Evolutionary conservation across 2,797 vertebrate genomes (phyloP).

Genomic region (Poecilia wingei): DNA sequence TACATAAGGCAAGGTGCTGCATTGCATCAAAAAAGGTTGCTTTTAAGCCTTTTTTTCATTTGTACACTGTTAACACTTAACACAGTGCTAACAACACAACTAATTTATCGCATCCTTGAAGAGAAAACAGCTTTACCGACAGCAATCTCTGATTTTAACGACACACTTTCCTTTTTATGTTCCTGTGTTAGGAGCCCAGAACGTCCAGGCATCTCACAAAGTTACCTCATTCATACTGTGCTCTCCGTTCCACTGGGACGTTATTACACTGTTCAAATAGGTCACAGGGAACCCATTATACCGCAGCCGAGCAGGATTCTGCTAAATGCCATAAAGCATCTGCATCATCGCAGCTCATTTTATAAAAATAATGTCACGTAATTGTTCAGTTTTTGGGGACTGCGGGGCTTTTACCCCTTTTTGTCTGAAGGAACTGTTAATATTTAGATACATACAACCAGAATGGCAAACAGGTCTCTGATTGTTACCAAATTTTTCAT

Average conservation of each 20-base stretch:
- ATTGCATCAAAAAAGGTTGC: conserved; percentile 64
- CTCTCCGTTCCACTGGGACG: conserved; percentile 56
- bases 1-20: conserved; percentile 69
- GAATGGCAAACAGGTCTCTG: too few species aligned
- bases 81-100: background rate
- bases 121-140: conserved; percentile 4
- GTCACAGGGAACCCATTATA: conserved; percentile 53
- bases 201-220: conserved; percentile 43
- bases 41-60: conserved; percentile 21
- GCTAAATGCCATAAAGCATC: conserved; percentile 44
- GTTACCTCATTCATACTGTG: conserved; percentile 42
- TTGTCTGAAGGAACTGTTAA: background rate
- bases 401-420: background rate
- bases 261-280: conserved; percentile 72
- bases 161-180: background rate
- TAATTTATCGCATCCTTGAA: background rate
- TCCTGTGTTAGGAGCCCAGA: conserved; percentile 22
- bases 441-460: background rate
- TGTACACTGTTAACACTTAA: conserved; percentile 4
- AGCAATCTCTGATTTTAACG: conserved; percentile 17
- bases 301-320: conserved; percentile 37
- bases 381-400: background rate
- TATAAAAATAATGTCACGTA: conserved; percentile 22
- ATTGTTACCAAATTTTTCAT: background rate
- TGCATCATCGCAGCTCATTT: conserved; percentile 38